Conservation (phyloP, 2,113 vertebrate genomes). For the Chaenocephalus aceratus region DNA sequence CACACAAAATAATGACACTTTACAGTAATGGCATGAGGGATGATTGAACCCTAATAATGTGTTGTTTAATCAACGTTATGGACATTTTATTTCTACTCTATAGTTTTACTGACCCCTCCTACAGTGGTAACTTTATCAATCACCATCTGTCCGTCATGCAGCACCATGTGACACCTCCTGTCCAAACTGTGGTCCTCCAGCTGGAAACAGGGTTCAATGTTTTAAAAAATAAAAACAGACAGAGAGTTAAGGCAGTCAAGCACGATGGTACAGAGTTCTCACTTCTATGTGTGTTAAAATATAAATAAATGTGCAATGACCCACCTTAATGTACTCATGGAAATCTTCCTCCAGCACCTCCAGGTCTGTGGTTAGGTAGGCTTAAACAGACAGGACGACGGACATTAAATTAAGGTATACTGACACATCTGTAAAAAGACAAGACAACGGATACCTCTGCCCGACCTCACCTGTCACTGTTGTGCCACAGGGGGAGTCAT, state of each 20-base stretch:
- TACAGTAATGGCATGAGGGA: neutral
- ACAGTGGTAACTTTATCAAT: slow-evolving; percentile 82
- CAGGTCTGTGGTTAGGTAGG: slow-evolving; percentile 82
- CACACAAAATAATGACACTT: slow-evolving; percentile 3
- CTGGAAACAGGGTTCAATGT: slow-evolving; percentile 68
- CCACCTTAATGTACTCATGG: slow-evolving; percentile 88
- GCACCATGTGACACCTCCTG: slow-evolving; percentile 82
- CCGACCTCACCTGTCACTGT: slow-evolving; percentile 83
- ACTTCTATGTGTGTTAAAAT: neutral
- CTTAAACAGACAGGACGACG: slow-evolving; percentile 61
- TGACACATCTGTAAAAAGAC: neutral
- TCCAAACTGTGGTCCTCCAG: slow-evolving; percentile 80
- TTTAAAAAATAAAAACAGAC: neutral
- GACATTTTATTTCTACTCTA: neutral
- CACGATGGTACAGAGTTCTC: neutral
- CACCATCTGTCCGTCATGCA: slow-evolving; percentile 76
- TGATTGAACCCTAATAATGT: neutral
- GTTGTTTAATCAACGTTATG: neutral
- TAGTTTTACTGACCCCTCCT: slow-evolving; percentile 84
- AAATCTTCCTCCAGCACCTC: slow-evolving; percentile 86
- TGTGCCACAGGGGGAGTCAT: slow-evolving; percentile 82
- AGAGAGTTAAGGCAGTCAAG: neutral
- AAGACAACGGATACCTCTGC: neutral
- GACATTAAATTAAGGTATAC: neutral
- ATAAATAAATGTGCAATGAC: neutral